A percentile compares a stretch with the other conserved stretches of the same genome.
These are phyloP conservation scores for Dicrostonyx torquatus DNA, from an alignment of 2,797 vertebrate species.

Conservation along the genomic window DNA sequence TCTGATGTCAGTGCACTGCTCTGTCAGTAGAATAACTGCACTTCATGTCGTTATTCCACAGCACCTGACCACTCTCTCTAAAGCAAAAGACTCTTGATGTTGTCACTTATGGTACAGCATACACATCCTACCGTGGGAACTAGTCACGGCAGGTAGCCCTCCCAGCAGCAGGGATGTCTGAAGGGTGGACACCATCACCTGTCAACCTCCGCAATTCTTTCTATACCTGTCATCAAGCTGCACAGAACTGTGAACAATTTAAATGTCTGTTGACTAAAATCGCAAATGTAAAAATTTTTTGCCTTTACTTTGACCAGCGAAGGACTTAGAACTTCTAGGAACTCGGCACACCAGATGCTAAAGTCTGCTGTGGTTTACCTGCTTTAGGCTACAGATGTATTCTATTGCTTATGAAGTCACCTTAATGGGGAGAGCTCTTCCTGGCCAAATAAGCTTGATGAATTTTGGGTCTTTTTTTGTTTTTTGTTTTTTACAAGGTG, in stretches of 20 bases:
- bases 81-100: not conserved
- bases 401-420: not conserved
- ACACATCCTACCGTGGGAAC: not conserved
- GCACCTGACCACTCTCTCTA: not conserved
- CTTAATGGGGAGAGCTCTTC: not conserved
- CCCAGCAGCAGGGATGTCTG: not conserved
- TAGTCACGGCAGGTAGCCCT: not conserved
- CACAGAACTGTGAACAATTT: not conserved
- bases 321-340: not conserved
- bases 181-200: not conserved
- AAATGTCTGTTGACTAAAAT: constrained; percentile 12
- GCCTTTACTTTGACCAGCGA: constrained; percentile 7
- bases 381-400: not conserved
- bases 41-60: not conserved
- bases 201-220: not conserved
- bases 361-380: not conserved
- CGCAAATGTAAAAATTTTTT: not conserved
- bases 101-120: not conserved
- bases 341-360: not conserved
- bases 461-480: not conserved
- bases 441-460: not conserved
- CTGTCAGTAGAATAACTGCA: not conserved
- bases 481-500: not conserved
- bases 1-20: not conserved
- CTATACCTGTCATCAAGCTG: not conserved